Evolutionary conservation across 2,113 vertebrate species (phyloP), one percentile per base, ranked within the genome.

Genomic region (Oryzias celebensis): DNA sequence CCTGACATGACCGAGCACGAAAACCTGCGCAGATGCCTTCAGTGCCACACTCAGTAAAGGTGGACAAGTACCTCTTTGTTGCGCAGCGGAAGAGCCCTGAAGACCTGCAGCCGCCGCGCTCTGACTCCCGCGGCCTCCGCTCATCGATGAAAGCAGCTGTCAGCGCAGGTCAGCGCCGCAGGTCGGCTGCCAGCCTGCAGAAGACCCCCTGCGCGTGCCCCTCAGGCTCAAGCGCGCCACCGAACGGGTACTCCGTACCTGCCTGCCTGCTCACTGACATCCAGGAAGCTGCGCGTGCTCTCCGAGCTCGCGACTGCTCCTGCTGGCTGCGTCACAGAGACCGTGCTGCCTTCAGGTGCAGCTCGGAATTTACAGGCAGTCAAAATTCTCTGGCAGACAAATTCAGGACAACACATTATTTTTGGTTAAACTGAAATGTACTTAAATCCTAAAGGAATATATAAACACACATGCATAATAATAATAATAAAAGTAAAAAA

Each of bases 101-200:
- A 64, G 66, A 76, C 78, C 76, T 74, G 61, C 68, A 73, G 73
- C 84, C 83, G 89, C 87, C 85, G 84, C 83, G 85, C 71, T 81
- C 71, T 58, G 49, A 0, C 22, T 1, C 7, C 55, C 43, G 54
- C 47, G 62, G n/a, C 62, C 59, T 65, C 50, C 46, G 49, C 75
- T 70, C 85, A 81, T 66, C 63, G 23, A 62, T 1, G 57, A 59
- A 56, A 65, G 44, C 56, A 23, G 52, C 69, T 62, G 71, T 61
- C 69, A 73, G 16, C 48, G 18, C 28, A 20, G 3, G 22, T 53
- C 46, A 28, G 5, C 17, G 47, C 54, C 16, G 28, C 47, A 28
- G 17, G 43, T 15, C 24, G 7, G 28, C 7, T 15, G 4, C 41
- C 51, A 14, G 53, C 54, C 16, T 14, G 41, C 46, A 23, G 44